Evolutionary conservation across 2,888 invertebrate genomes (phyloP), one percentile per base, ranked within the genome.

Genomic region (Campoletis raptor): DNA sequence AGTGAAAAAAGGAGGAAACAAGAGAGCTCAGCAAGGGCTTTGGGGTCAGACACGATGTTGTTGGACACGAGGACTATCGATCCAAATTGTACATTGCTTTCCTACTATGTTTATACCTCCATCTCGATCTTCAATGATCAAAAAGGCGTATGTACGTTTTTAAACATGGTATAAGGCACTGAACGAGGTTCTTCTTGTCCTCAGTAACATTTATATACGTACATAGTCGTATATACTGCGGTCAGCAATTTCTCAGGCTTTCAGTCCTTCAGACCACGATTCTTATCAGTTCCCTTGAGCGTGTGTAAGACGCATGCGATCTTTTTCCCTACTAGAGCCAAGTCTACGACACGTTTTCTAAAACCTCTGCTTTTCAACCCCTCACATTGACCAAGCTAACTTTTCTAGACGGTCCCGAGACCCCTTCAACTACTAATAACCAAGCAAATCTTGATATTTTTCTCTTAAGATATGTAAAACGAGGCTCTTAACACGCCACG

Each of bases 241-340:
- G 87, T 86, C 88, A 82, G 83, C 90, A 90, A 89, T 91, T 90
- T 91, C 91, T 77, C 61, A 61, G 89, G 87, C 89, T 90, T 91
- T 89, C 90, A 90, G 88, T 86, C 81, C 77, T 83, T 61, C 67
- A 77, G 83, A 70, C 85, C 87, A 84, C 89, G 92, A 92, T 92
- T 89, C 91, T 91, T 91, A 92, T 92, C 92, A 89, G 90, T 89
- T 77, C 37, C 30, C 45, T 36, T 24, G 81, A 87, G 84, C n/a
- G 82, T 85, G 87, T 87, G 87, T 90, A 90, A 90, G 91, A 89
- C 90, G 89, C 91, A 90, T 90, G 90, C 91, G 90, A 90, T 89
- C 83, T 89, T 88, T 70, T 79, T 85, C 76, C 81, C 83, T 82
- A 52, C 80, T 45, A 30, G 73, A 69, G 45, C 70, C 57, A 42